phyloP scores from a whole-genome alignment of 2,888 invertebrate species.

The Sesia apiformis region DNA sequence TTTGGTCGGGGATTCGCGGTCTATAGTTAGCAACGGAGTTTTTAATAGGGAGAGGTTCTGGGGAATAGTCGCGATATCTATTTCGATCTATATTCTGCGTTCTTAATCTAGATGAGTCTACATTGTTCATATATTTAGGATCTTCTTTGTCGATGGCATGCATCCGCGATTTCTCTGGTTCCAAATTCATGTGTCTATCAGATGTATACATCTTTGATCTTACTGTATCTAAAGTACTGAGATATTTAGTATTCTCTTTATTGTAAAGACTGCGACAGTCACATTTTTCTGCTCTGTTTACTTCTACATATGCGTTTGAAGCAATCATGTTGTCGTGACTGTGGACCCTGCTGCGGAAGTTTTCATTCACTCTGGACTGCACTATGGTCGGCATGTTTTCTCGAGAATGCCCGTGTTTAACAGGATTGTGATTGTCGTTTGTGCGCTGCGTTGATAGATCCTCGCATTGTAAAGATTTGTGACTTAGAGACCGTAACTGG shows the following conservation, averaged over 20 bases:
- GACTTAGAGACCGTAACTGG: slow-evolving; percentile 48
- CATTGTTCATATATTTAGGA: slow-evolving; percentile 33
- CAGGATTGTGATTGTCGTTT: slow-evolving; percentile 14
- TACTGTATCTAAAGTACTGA: slow-evolving; percentile 34
- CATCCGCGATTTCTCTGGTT: slow-evolving; percentile 11
- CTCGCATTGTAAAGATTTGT: slow-evolving; percentile 62
- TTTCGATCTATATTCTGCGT: slow-evolving; percentile 22
- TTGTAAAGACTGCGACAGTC: slow-evolving; percentile 28
- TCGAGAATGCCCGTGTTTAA: slow-evolving; percentile 23
- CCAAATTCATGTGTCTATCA: slow-evolving; percentile 5
- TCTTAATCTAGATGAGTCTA: slow-evolving; percentile 29
- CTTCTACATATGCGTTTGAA: slow-evolving; percentile 9
- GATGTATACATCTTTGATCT: slow-evolving; percentile 23
- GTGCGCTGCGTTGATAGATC: slow-evolving; percentile 24
- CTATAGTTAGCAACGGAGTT: slow-evolving; percentile 26
- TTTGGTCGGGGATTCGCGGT: slow-evolving; percentile 16
- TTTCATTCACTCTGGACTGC: slow-evolving; percentile 42
- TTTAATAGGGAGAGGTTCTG: slow-evolving; percentile 25
- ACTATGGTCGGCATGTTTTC: slow-evolving; percentile 24
- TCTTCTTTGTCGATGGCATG: slow-evolving; percentile 10
- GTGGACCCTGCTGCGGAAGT: slow-evolving; percentile 22
- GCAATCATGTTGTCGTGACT: slow-evolving; percentile 23
- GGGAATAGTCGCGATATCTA: slow-evolving; percentile 29
- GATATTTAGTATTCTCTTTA: slow-evolving; percentile 25
- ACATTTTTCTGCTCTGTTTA: slow-evolving; percentile 19